Conservation (phyloP, 2,888 invertebrate genomes). For the Aleiodes alternator region DNA sequence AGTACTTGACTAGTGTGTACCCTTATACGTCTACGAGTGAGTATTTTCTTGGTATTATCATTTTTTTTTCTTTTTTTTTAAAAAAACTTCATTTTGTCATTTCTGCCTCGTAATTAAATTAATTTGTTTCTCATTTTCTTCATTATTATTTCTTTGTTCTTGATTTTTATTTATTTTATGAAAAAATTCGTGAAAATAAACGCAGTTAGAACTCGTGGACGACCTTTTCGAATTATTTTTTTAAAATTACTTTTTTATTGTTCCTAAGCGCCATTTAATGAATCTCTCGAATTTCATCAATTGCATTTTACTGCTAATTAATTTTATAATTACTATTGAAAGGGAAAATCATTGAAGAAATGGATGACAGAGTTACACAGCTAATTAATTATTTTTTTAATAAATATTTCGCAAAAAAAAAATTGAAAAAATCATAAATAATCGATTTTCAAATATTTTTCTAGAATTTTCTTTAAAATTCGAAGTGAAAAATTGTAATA, state of each 20-base stretch:
- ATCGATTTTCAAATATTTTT: not conserved
- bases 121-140: not conserved
- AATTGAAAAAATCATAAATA: conserved; percentile 1
- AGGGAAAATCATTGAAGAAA: not conserved
- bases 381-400: conserved; percentile 17
- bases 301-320: not conserved
- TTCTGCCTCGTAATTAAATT: not conserved
- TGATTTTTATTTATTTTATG: not conserved
- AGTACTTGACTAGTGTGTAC: conserved; percentile 36
- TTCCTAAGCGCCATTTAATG: not conserved
- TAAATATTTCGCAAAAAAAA: not conserved
- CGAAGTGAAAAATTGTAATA: too few relatives aligned
- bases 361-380: conserved; percentile 36
- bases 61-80: conserved; percentile 47
- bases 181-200: conserved; percentile 41
- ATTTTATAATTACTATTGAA: not conserved
- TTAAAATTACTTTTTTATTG: not conserved
- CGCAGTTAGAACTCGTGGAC: conserved; percentile 36
- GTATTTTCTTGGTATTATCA: conserved; percentile 45
- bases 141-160: conserved; percentile 11
- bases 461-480: too few relatives aligned
- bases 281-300: conserved; percentile 1
- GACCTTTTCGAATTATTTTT: conserved; percentile 6
- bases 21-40: conserved; percentile 34
- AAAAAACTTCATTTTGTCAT: conserved; percentile 8